Evolutionary conservation across 2,113 vertebrate species (phyloP).

Genomic region (Ciconia stormi): DNA sequence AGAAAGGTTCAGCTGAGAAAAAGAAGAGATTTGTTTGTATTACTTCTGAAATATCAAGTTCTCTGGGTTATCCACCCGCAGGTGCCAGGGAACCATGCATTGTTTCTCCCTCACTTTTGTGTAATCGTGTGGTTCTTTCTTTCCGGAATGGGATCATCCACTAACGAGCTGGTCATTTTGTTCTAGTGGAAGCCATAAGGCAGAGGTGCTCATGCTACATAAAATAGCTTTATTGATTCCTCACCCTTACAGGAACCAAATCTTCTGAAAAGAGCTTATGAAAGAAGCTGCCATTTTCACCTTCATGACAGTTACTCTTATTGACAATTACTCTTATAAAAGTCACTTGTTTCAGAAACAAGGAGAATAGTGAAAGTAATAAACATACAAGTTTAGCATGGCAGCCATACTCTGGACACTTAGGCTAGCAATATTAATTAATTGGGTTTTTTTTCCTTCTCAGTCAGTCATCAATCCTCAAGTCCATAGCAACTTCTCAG

Average conservation of each 20-base stretch:
- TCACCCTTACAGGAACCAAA: background rate
- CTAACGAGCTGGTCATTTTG: background rate
- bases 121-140: background rate
- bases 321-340: background rate
- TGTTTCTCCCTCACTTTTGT: background rate
- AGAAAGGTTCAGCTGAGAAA: background rate
- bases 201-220: background rate
- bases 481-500: background rate
- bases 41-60: background rate
- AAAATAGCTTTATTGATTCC: background rate
- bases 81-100: background rate
- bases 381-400: background rate
- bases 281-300: background rate
- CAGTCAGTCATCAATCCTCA: background rate
- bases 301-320: background rate
- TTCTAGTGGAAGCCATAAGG: background rate
- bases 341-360: background rate
- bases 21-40: background rate
- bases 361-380: background rate
- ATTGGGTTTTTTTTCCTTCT: background rate
- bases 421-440: background rate
- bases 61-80: background rate
- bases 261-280: background rate
- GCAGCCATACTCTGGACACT: background rate
- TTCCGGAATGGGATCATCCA: background rate